Conservation (phyloP, 2,113 vertebrate genomes). For the Tragelaphus imberbis region DNA sequence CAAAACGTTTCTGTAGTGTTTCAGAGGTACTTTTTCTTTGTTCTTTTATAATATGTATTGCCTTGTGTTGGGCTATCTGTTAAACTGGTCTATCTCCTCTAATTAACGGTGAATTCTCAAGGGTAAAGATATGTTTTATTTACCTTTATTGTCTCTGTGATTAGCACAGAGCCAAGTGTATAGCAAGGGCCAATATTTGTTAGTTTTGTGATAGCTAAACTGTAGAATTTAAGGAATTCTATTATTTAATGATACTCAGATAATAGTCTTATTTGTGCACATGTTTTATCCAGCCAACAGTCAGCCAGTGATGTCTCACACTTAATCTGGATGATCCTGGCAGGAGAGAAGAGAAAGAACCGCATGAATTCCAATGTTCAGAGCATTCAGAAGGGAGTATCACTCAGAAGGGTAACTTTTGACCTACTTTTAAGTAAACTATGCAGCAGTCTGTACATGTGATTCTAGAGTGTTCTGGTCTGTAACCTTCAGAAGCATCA, state of each 20-base stretch:
- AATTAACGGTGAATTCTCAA: background rate
- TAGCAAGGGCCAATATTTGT: background rate
- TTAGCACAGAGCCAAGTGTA: background rate
- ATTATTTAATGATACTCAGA: background rate
- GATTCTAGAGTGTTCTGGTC: background rate
- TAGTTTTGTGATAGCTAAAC: constrained; percentile 2
- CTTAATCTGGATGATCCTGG: constrained; percentile 32
- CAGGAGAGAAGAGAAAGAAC: background rate
- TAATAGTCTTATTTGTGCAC: background rate
- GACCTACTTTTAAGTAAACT: background rate
- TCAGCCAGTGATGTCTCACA: background rate
- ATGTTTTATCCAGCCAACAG: background rate
- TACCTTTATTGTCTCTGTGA: background rate
- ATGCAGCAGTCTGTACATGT: background rate
- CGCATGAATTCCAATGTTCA: background rate
- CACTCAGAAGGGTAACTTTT: background rate
- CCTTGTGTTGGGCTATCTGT: background rate
- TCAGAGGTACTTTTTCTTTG: background rate
- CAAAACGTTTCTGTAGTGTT: background rate
- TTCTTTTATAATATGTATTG: background rate
- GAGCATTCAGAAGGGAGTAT: background rate
- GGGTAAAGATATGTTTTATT: background rate
- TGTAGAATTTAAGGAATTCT: constrained; percentile 42
- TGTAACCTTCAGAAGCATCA: background rate
- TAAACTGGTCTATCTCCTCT: background rate